These are phyloP conservation scores for Ivindomyrus marchei DNA, from an alignment of 2,113 vertebrate species.

Conservation along the genomic window DNA sequence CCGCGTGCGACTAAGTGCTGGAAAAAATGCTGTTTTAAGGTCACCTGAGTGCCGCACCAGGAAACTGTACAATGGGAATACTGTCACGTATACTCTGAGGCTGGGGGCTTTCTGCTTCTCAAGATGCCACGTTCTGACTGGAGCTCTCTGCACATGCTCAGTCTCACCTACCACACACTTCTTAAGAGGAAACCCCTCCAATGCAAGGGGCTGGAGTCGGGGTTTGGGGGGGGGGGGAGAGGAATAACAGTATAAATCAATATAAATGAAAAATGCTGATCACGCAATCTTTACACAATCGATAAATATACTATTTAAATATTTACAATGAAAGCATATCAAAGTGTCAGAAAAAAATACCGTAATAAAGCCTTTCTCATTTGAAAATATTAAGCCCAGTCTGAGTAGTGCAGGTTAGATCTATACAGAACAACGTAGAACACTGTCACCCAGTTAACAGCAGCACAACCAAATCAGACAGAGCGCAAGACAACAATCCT, in stretches of 20 bases:
- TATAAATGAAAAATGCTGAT: constrained; percentile 51
- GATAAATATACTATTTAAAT: constrained; percentile 67
- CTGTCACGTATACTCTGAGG: not conserved
- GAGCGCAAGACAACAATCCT: constrained; percentile 21
- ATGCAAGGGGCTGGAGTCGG: not conserved
- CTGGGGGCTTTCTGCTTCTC: not conserved
- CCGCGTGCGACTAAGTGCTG: not conserved
- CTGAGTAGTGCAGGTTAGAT: constrained; percentile 52
- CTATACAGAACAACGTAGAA: constrained; percentile 10
- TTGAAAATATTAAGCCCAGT: constrained; percentile 45
- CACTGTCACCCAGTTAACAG: not conserved
- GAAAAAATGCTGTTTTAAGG: not conserved
- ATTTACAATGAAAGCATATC: constrained; percentile 45
- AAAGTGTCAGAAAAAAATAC: constrained; percentile 43
- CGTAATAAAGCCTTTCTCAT: constrained; percentile 34
- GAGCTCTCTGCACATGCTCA: not conserved
- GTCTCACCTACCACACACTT: not conserved
- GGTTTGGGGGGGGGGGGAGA: no score
- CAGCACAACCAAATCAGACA: constrained; percentile 5
- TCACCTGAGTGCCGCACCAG: not conserved
- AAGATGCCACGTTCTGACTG: not conserved
- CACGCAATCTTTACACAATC: constrained; percentile 43
- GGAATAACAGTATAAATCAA: constrained; percentile 16
- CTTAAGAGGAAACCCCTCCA: not conserved
- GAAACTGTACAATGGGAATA: not conserved